A percentile compares a stretch with the other conserved stretches of the same genome.
Conservation (phyloP, 1,140 invertebrate genomes). For the Formica exsecta region DNA sequence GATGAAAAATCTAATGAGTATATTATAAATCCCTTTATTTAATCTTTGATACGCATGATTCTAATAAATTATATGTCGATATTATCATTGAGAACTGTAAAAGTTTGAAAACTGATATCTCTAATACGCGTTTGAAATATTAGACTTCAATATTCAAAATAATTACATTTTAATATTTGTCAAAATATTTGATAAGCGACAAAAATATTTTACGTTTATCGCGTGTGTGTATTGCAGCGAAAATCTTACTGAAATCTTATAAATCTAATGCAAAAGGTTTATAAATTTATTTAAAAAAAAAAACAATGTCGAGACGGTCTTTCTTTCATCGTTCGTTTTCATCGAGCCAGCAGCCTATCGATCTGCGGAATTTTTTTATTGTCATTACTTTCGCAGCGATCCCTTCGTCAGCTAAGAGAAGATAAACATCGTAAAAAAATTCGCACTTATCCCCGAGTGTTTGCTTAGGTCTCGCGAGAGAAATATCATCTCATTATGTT, state of each 20-base stretch:
- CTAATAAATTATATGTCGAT: background rate
- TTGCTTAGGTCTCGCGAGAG: constrained; percentile 50
- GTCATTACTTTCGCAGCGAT: constrained; percentile 25
- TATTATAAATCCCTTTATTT: background rate
- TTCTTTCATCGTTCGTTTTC: constrained; percentile 13
- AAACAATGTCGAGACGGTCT: constrained; percentile 34
- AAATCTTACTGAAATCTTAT: constrained; percentile 32
- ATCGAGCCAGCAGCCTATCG: constrained; percentile 36
- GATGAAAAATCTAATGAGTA: background rate
- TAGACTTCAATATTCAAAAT: background rate
- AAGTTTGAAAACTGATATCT: background rate
- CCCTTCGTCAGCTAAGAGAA: constrained; percentile 55
- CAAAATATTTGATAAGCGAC: constrained; percentile 17
- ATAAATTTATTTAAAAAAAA: constrained; percentile 37
- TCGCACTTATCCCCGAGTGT: constrained; percentile 42
- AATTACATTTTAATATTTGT: constrained; percentile 15
- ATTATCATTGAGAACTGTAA: background rate
- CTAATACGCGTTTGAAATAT: background rate
- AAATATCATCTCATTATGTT: constrained; percentile 14
- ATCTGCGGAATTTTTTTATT: constrained; percentile 59
- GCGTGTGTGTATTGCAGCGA: background rate
- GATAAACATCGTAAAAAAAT: constrained; percentile 57
- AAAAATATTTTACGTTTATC: constrained; percentile 28
- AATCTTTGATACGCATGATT: background rate
- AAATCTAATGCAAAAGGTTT: constrained; percentile 36